Base-by-base conservation (phyloP, 2,888 invertebrate genomes). In the Sthenelais limicola region DNA sequence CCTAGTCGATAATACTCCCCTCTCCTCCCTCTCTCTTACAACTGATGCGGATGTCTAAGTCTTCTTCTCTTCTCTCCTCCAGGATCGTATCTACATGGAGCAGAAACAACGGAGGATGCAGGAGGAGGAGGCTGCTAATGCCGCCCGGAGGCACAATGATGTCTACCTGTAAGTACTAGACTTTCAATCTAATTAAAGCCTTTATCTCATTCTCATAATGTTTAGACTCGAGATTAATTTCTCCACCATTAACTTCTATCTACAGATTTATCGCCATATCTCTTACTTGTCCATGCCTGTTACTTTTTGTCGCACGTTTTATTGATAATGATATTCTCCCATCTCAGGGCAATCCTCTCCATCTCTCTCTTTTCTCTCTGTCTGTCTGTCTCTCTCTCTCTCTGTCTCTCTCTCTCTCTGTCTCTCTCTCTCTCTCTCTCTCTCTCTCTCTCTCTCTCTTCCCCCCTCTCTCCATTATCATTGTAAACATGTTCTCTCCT, bases 41-140 rank as follows among this genome's bases (percentile, higher is more conserved):
- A n/a, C n/a, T n/a, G n/a, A n/a, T n/a, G n/a, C n/a, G n/a, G n/a
- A n/a, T n/a, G n/a, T n/a, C n/a, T n/a, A n/a, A n/a, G n/a, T n/a
- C n/a, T n/a, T n/a, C 43, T 52, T 56, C 28, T 9, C 12, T 38
- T 49, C 67, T n/a, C n/a, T n/a, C n/a, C n/a, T n/a, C 12, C 93
- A 96, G 89, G 86, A 87, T 78, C 84, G 86, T 75, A 82, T 89
- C 58, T 94, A 95, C 81, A 96, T 97, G 88, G 93, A 96, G 85
- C 96, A 97, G 88, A 91, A 95, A 82, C 92, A 94, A 87, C 96
- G 97, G 89, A 96, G 96, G 89, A 91, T 95, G 83, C 94, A 95
- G 91, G 89, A 92, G 90, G 96, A 97, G 88, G 90, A 96, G 77
- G 94, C 95, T 90, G 96, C 96, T 88, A 95, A 95, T 91, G 95